A percentile compares a stretch with the other conserved stretches of the same genome.
These are phyloP conservation scores for Spodoptera picta DNA, from an alignment of 2,888 invertebrate genomes.

Conservation along the genomic window DNA sequence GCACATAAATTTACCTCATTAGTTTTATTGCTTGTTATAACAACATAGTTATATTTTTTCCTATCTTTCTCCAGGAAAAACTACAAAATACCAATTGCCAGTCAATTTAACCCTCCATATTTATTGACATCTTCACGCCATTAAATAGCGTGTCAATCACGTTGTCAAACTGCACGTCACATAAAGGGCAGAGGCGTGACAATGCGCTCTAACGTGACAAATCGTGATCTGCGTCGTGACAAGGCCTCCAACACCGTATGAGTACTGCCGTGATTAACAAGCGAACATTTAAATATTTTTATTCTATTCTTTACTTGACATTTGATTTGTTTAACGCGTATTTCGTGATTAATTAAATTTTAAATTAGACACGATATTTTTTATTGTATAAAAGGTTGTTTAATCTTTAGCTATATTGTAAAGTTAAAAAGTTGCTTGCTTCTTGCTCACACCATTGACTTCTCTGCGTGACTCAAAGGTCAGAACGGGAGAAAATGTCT, in stretches of 20 bases:
- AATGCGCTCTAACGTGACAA: slow-evolving; percentile 49
- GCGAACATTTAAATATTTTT: slow-evolving; percentile 32
- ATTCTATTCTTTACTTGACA: slow-evolving; percentile 36
- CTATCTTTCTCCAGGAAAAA: too few species aligned
- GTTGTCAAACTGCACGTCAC: slow-evolving; percentile 36
- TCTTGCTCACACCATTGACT: too few species aligned
- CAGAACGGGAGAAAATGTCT: too few species aligned
- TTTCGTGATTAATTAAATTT: slow-evolving; percentile 13
- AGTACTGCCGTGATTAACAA: slow-evolving; percentile 40
- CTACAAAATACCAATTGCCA: too few species aligned
- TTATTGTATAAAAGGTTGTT: too few species aligned
- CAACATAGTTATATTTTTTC: too few species aligned
- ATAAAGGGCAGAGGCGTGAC: slow-evolving; percentile 56
- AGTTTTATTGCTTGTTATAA: too few species aligned
- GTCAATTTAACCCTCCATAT: neutral
- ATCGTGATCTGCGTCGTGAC: slow-evolving; percentile 53
- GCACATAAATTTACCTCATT: too few species aligned
- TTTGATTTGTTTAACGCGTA: slow-evolving; percentile 3
- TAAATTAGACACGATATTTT: too few species aligned
- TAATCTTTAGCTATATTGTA: too few species aligned
- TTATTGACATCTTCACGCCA: slow-evolving; percentile 16
- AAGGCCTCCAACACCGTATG: slow-evolving; percentile 28
- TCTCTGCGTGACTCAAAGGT: too few species aligned
- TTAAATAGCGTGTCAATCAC: slow-evolving; percentile 52
- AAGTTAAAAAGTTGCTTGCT: too few species aligned